Conservation (phyloP, 2,113 vertebrate genomes). For the Cnemophilus loriae region DNA sequence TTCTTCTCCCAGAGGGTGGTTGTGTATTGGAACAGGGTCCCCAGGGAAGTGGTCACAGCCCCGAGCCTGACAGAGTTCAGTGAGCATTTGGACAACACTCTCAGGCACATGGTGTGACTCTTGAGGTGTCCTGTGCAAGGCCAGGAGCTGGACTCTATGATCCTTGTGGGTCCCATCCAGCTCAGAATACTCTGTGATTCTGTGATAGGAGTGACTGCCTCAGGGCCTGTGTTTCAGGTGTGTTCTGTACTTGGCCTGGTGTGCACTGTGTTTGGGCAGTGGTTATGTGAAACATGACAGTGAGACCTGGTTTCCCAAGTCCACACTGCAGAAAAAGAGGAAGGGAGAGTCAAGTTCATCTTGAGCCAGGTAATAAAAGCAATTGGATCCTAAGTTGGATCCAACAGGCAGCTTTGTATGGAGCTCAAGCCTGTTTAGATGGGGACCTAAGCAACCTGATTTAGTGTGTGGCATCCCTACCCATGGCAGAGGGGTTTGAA, state of each 20-base stretch:
- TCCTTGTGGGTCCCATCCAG: neutral
- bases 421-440: neutral
- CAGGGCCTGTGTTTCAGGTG: neutral
- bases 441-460: neutral
- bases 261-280: accelerated
- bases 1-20: neutral
- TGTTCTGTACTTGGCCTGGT: neutral
- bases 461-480: neutral
- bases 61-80: neutral
- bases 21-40: neutral
- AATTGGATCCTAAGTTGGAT: neutral
- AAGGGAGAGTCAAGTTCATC: neutral
- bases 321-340: neutral
- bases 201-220: neutral
- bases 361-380: neutral
- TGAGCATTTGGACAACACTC: neutral
- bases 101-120: neutral
- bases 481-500: neutral
- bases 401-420: neutral
- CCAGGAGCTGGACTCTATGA: neutral
- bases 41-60: no score
- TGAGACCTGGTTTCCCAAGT: neutral
- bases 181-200: neutral
- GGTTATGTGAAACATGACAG: neutral
- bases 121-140: neutral